Conservation (phyloP, 2,113 vertebrate genomes). For the Xenotilapia leptura region DNA sequence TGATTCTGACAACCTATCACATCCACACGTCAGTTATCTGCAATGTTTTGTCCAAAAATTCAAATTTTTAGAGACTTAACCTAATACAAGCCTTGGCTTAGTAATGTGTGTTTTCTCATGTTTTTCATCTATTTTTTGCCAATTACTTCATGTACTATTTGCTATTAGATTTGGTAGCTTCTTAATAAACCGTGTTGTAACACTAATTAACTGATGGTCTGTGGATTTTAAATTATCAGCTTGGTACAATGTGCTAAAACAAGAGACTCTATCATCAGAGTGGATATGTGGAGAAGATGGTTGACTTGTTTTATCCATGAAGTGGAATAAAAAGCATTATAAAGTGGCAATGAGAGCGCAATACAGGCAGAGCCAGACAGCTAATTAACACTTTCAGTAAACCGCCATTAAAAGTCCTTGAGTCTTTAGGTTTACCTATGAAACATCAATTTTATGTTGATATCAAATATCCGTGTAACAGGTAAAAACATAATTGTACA, state of each 20-base stretch:
- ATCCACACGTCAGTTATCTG: neutral
- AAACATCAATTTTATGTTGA: neutral
- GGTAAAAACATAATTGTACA: neutral
- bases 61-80: neutral
- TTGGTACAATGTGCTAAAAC: neutral
- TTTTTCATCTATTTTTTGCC: neutral
- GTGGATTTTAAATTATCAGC: neutral
- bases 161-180: neutral
- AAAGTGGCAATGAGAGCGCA: neutral
- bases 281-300: neutral
- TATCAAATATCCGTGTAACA: neutral
- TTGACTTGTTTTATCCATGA: neutral
- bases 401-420: neutral
- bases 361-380: neutral
- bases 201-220: neutral
- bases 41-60: neutral
- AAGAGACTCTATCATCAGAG: neutral
- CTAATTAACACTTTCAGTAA: neutral
- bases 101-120: neutral
- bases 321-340: neutral
- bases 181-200: neutral
- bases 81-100: neutral
- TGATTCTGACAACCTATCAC: neutral
- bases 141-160: neutral
- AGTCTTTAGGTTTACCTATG: neutral